phyloP scores from a whole-genome alignment of 2,888 invertebrate genomes.

The Perizoma affinitatum region DNA sequence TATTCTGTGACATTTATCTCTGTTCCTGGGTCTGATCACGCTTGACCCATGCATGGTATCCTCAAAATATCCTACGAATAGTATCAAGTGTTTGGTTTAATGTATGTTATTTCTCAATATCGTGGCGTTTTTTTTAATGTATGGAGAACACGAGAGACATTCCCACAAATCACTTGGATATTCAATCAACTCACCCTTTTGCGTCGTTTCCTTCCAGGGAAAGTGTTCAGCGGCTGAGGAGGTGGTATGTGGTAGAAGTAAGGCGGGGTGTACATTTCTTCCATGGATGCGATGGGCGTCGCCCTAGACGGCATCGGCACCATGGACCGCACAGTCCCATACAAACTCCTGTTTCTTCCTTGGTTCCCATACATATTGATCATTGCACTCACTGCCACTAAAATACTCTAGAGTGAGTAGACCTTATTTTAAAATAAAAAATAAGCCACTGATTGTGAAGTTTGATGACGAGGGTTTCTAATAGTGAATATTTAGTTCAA shows the following conservation, averaged over 20 bases:
- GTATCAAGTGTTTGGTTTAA: too few relatives aligned
- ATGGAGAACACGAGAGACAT: too few relatives aligned
- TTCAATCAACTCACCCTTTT: constrained; percentile 62
- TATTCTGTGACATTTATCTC: too few relatives aligned
- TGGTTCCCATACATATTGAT: constrained; percentile 69
- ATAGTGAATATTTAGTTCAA: constrained; percentile 63
- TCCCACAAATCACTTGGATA: too few relatives aligned
- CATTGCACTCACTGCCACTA: constrained; percentile 50
- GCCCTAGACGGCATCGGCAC: constrained; percentile 55
- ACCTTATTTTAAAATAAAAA: constrained; percentile 72
- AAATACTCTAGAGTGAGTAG: constrained; percentile 44
- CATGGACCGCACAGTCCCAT: constrained; percentile 76
- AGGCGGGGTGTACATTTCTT: constrained; percentile 69
- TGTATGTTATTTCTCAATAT: too few relatives aligned
- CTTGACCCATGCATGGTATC: too few relatives aligned
- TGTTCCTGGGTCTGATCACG: too few relatives aligned
- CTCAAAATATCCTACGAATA: too few relatives aligned
- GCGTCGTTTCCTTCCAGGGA: constrained; percentile 76
- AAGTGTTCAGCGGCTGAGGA: constrained; percentile 71
- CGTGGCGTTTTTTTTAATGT: too few relatives aligned
- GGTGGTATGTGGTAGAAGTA: constrained; percentile 79
- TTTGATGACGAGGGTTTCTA: constrained; percentile 53
- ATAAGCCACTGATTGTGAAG: constrained; percentile 62
- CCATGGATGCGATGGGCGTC: constrained; percentile 61
- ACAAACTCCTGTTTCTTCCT: constrained; percentile 65